Evolutionary conservation across 2,113 vertebrate species (phyloP).

Genomic region (Microcebus tavaratra): DNA sequence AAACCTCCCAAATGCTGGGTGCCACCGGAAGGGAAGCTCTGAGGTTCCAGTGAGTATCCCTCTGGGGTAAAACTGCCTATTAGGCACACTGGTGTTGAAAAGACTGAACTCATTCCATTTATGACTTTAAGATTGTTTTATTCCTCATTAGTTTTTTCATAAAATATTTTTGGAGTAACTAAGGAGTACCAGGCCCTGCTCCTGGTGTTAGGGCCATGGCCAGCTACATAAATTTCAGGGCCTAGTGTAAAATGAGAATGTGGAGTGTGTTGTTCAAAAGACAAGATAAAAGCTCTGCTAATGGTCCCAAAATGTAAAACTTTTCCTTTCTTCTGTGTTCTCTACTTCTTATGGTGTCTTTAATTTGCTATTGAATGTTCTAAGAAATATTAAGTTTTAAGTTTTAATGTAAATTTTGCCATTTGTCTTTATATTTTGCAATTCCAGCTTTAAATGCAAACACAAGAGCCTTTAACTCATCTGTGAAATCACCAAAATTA

Average conservation of each 20-base stretch:
- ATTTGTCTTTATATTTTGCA: neutral
- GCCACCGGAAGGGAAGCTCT: neutral
- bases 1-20: neutral
- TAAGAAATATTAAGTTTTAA: neutral
- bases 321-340: neutral
- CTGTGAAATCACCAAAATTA: neutral
- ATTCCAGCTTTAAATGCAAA: neutral
- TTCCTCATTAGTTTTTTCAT: neutral
- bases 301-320: neutral
- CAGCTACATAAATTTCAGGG: neutral
- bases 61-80: neutral
- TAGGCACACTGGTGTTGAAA: neutral
- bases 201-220: neutral
- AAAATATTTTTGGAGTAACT: neutral
- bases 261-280: neutral
- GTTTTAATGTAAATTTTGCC: neutral
- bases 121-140: neutral
- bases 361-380: neutral
- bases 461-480: neutral
- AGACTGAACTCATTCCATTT: neutral
- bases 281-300: neutral
- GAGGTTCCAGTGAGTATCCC: neutral
- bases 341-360: neutral
- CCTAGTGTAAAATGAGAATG: neutral
- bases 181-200: neutral